Percentiles rank a stretch among this genome's conserved stretches.
phyloP scores from a whole-genome alignment of 2,888 invertebrate genomes.

The Chalcis sispes region DNA sequence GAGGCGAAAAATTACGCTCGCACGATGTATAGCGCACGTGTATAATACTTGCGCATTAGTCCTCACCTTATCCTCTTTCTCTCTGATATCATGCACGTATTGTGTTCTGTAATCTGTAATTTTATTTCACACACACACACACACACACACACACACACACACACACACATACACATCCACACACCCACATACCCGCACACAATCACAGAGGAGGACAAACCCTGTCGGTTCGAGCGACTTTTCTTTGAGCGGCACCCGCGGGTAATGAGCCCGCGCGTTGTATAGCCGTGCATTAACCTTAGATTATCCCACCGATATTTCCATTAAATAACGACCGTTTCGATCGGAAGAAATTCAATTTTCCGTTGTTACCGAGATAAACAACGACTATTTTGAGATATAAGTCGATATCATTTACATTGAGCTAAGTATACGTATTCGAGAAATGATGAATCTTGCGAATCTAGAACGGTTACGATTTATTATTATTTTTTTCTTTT shows the following conservation, averaged over 20 bases:
- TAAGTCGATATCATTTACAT: too few relatives aligned
- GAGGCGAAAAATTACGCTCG: too few relatives aligned
- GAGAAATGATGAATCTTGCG: too few relatives aligned
- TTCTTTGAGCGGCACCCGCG: not conserved
- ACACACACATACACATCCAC: too few relatives aligned
- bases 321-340: slow-evolving; percentile 18
- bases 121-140: not conserved
- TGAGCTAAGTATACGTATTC: too few relatives aligned
- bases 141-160: too few relatives aligned
- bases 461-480: too few relatives aligned
- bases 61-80: not conserved
- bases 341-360: slow-evolving; percentile 30
- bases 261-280: slow-evolving; percentile 14
- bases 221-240: slow-evolving; percentile 5
- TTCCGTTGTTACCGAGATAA: too few relatives aligned
- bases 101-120: slow-evolving; percentile 15
- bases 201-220: too few relatives aligned
- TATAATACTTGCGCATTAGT: slow-evolving; percentile 23
- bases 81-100: too few relatives aligned
- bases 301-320: slow-evolving; percentile 9
- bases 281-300: slow-evolving; percentile 15
- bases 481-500: too few relatives aligned
- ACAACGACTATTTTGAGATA: not conserved
- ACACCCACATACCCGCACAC: too few relatives aligned
- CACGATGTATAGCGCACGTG: not conserved